Conservation (phyloP, 2,797 vertebrate species). For the Simalia tracyae region DNA sequence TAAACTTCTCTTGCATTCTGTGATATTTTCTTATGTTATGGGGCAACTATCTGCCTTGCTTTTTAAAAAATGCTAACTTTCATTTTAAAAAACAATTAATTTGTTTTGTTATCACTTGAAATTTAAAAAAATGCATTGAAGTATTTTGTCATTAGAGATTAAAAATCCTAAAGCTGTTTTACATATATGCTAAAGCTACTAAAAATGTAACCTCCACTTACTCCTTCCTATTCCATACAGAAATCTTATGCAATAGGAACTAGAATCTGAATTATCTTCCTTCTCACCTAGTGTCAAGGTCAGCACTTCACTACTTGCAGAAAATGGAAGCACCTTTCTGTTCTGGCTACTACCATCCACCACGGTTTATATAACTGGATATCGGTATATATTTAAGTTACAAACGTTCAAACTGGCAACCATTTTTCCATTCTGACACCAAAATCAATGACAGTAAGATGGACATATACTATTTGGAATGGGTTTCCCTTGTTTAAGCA, state of each 20-base stretch:
- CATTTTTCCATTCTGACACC: not conserved
- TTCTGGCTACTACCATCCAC: too few relatives aligned
- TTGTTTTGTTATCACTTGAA: not conserved
- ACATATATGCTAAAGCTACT: not conserved
- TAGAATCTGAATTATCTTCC: not conserved
- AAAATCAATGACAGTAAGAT: not conserved
- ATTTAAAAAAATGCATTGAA: not conserved
- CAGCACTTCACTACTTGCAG: not conserved
- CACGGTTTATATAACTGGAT: not conserved
- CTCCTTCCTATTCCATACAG: not conserved
- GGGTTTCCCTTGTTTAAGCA: not conserved
- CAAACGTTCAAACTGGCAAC: not conserved
- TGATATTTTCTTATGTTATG: not conserved
- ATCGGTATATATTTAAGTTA: not conserved
- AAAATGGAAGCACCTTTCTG: not conserved
- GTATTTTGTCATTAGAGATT: not conserved
- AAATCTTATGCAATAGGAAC: not conserved
- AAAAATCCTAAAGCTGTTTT: not conserved
- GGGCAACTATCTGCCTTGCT: not conserved
- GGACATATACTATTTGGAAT: not conserved
- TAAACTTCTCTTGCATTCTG: not conserved
- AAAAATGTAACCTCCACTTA: not conserved
- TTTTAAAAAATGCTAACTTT: not conserved
- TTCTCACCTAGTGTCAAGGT: not conserved
- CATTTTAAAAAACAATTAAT: not conserved